phyloP scores from a whole-genome alignment of 2,113 vertebrate genomes.

The Lepus timidus region DNA sequence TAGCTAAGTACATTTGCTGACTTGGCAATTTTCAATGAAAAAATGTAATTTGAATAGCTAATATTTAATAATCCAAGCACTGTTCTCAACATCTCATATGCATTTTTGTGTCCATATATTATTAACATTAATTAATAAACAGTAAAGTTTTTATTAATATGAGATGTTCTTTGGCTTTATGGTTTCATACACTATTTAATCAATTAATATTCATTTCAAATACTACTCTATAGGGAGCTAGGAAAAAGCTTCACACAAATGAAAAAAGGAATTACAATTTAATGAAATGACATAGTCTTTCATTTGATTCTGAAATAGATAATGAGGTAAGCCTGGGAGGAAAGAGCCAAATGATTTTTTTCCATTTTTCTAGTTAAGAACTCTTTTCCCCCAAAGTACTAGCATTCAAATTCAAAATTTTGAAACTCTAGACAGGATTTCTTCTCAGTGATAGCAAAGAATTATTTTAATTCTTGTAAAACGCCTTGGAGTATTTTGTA shows the following conservation, averaged over 20 bases:
- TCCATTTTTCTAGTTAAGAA: neutral
- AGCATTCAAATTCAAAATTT: constrained; percentile 15
- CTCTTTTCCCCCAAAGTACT: neutral
- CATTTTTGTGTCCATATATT: neutral
- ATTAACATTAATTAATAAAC: neutral
- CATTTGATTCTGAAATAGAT: neutral
- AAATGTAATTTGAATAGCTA: neutral
- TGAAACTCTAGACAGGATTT: neutral
- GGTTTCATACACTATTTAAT: neutral
- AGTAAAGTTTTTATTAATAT: neutral
- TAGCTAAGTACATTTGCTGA: neutral
- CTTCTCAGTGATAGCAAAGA: neutral
- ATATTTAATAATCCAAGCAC: neutral
- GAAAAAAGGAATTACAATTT: neutral
- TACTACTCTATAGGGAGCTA: neutral
- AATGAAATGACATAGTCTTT: neutral
- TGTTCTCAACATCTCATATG: neutral
- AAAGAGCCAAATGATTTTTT: neutral
- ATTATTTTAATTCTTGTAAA: constrained; percentile 9
- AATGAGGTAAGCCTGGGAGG: neutral
- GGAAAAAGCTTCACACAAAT: constrained; percentile 20
- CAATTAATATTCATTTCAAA: neutral
- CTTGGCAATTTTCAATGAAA: neutral
- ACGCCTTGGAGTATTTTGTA: neutral
- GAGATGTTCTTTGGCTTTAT: neutral